These are phyloP conservation scores for Stenurella melanura DNA, from an alignment of 2,888 invertebrate species.

Conservation along the genomic window DNA sequence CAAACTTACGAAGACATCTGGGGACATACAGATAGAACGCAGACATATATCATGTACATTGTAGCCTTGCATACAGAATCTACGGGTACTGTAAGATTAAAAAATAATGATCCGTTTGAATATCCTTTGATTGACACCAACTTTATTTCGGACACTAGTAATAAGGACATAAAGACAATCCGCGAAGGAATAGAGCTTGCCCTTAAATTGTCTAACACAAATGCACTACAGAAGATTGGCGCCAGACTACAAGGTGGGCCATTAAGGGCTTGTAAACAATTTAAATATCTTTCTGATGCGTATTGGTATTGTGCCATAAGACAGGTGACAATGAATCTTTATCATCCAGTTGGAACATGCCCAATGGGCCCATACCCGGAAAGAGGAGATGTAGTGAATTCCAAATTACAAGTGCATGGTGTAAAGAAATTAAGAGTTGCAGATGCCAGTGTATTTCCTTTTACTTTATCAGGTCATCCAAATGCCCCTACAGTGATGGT, in stretches of 20 bases:
- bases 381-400: slow-evolving; percentile 72
- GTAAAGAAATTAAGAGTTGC: slow-evolving; percentile 77
- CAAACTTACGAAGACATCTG: slow-evolving; percentile 69
- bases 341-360: slow-evolving; percentile 55
- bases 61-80: slow-evolving; percentile 61
- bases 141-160: slow-evolving; percentile 76
- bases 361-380: slow-evolving; percentile 52
- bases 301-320: slow-evolving; percentile 81
- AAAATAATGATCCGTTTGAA: slow-evolving; percentile 55
- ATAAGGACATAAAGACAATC: slow-evolving; percentile 74
- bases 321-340: slow-evolving; percentile 58
- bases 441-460: slow-evolving; percentile 80
- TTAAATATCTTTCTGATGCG: slow-evolving; percentile 76
- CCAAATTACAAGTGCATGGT: slow-evolving; percentile 77
- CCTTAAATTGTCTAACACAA: slow-evolving; percentile 72
- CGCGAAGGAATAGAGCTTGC: slow-evolving; percentile 74
- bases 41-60: slow-evolving; percentile 52
- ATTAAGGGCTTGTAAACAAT: slow-evolving; percentile 71
- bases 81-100: slow-evolving; percentile 78
- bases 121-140: slow-evolving; percentile 80
- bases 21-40: slow-evolving; percentile 62
- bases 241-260: slow-evolving; percentile 66
- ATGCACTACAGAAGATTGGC: slow-evolving; percentile 75
- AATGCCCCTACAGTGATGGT: slow-evolving; percentile 81
- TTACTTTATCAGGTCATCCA: slow-evolving; percentile 79